A percentile compares a stretch with the other conserved stretches of the same genome.
Evolutionary conservation across 2,888 invertebrate genomes (phyloP).

Genomic region (Micropterix aruncella): DNA sequence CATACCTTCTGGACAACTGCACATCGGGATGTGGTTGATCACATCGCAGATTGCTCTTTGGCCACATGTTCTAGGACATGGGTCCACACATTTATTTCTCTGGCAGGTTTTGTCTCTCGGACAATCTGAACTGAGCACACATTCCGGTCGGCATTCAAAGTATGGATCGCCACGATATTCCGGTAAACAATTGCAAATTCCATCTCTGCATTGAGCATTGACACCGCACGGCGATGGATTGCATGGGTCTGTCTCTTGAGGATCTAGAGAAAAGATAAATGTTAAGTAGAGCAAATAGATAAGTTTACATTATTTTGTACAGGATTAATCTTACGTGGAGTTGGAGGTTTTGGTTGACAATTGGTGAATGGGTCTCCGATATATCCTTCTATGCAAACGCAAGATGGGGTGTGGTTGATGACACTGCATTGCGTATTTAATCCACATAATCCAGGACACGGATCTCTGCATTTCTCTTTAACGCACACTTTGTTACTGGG

Average conservation of each 20-base stretch:
- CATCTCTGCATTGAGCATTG: constrained; percentile 48
- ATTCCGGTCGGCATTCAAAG: constrained; percentile 62
- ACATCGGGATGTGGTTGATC: constrained; percentile 52
- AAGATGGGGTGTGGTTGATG: constrained; percentile 61
- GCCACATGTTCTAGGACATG: constrained; percentile 60
- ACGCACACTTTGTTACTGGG: constrained; percentile 49
- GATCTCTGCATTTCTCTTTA: constrained; percentile 52
- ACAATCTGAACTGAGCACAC: constrained; percentile 62
- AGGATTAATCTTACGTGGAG: constrained; percentile 23
- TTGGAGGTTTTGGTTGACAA: constrained; percentile 42
- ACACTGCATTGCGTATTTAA: constrained; percentile 59
- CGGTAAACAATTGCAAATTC: constrained; percentile 53
- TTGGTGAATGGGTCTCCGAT: constrained; percentile 65
- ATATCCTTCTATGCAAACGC: constrained; percentile 52
- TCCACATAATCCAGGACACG: constrained; percentile 67
- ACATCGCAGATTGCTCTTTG: constrained; percentile 40
- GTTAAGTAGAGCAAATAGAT: constrained; percentile 8
- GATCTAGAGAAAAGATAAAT: constrained; percentile 17
- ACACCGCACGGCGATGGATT: constrained; percentile 58
- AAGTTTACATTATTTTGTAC: no score
- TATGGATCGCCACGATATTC: constrained; percentile 66
- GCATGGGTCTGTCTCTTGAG: constrained; percentile 43
- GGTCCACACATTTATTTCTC: constrained; percentile 58
- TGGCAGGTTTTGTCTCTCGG: constrained; percentile 52
- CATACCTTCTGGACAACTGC: constrained; percentile 48